Conservation (phyloP, 2,888 invertebrate genomes). For the Drosophila yooni region DNA sequence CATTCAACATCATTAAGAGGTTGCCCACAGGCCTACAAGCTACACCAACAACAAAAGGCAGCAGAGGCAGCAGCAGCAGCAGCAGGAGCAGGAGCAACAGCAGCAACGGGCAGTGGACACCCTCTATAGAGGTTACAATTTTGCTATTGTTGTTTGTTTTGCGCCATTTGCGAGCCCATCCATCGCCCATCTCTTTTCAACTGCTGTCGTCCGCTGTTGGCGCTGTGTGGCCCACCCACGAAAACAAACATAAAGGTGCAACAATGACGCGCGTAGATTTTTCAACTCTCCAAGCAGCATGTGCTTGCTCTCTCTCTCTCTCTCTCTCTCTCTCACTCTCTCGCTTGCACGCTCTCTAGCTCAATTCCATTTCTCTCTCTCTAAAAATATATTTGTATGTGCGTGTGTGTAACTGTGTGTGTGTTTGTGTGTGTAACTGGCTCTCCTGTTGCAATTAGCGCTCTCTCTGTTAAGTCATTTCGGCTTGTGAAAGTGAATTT, state of each 20-base stretch:
- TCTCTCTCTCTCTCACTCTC: constrained; percentile 21
- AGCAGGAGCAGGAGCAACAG: constrained; percentile 2
- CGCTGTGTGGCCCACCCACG: constrained; percentile 69
- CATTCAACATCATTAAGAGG: constrained; percentile 34
- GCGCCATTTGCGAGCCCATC: constrained; percentile 59
- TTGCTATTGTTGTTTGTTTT: constrained; percentile 76
- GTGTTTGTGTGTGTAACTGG: constrained; percentile 5
- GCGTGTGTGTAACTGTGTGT: background rate
- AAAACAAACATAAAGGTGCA: constrained; percentile 81
- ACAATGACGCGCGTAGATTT: constrained; percentile 78
- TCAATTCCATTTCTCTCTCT: constrained; percentile 12
- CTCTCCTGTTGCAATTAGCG: constrained; percentile 49
- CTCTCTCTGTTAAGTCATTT: constrained; percentile 59
- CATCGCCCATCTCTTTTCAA: constrained; percentile 23
- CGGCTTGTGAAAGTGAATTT: constrained; percentile 75
- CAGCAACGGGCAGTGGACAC: constrained; percentile 51
- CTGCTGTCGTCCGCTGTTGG: constrained; percentile 9
- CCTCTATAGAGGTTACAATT: constrained; percentile 77
- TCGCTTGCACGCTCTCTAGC: constrained; percentile 4
- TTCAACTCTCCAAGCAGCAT: constrained; percentile 47
- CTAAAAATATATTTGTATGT: background rate
- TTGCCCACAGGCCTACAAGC: constrained; percentile 20
- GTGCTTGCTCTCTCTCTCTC: constrained; percentile 24
- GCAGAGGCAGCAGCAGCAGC: background rate
- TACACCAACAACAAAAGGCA: constrained; percentile 13